Percentiles rank a stretch among this genome's conserved stretches.
These are phyloP conservation scores for Eupithecia subfuscata DNA, from an alignment of 2,888 invertebrate species.

Conservation along the genomic window DNA sequence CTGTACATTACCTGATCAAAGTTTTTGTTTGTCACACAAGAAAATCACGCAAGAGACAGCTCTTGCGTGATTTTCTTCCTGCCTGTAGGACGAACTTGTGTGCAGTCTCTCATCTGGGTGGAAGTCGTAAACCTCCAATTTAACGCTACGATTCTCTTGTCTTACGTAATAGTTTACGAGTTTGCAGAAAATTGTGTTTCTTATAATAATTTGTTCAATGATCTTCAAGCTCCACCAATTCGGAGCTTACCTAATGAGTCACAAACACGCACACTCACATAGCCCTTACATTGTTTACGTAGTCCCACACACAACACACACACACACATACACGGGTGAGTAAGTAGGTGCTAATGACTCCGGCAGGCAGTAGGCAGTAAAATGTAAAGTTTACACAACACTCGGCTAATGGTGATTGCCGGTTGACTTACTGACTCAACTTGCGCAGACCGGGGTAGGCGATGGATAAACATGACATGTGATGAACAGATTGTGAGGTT, in stretches of 20 bases:
- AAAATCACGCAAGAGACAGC: too few species aligned
- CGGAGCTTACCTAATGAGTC: background rate
- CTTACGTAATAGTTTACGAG: background rate
- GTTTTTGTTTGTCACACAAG: too few species aligned
- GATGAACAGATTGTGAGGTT: background rate
- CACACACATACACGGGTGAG: background rate
- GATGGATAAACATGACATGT: background rate
- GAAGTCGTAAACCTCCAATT: background rate
- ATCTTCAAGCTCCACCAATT: background rate
- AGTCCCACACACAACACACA: background rate
- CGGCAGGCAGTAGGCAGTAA: conserved; percentile 1
- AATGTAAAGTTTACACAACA: conserved; percentile 9
- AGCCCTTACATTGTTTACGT: background rate
- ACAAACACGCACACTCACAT: background rate
- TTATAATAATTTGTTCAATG: background rate
- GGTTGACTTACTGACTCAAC: background rate
- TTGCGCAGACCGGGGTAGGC: background rate
- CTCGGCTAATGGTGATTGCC: background rate
- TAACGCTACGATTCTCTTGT: background rate
- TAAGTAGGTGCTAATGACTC: conserved; percentile 9
- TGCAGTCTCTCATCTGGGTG: background rate
- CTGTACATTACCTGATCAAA: too few species aligned
- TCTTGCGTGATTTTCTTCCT: too few species aligned
- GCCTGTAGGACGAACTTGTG: background rate
- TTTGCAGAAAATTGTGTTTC: background rate